phyloP scores from a whole-genome alignment of 2,888 invertebrate genomes.

The Cinara cedri region DNA sequence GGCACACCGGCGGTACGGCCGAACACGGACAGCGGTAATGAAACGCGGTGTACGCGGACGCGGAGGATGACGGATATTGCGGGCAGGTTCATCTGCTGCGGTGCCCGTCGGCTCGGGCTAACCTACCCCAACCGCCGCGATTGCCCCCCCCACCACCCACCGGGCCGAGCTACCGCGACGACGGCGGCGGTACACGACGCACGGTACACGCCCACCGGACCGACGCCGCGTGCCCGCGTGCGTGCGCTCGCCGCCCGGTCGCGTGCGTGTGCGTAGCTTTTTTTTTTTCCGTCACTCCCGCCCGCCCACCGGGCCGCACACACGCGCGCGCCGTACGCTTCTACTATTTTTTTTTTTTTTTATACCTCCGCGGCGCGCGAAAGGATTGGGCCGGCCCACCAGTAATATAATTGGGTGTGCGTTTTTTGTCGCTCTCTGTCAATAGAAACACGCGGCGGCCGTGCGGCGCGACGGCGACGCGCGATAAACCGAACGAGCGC shows the following conservation, averaged over 20 bases:
- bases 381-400: constrained; percentile 54
- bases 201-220: constrained; percentile 51
- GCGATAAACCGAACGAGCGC: neutral
- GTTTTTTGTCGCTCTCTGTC: constrained; percentile 16
- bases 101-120: constrained; percentile 27
- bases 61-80: constrained; percentile 36
- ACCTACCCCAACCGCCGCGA: constrained; percentile 50
- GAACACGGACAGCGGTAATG: neutral
- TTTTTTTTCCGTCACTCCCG: neutral
- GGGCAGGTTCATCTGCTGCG: constrained; percentile 52
- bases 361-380: neutral
- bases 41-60: neutral
- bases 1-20: constrained; percentile 9
- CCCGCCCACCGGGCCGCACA: neutral
- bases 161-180: neutral
- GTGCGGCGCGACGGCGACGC: no score
- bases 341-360: constrained; percentile 2
- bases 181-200: constrained; percentile 17
- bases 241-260: neutral
- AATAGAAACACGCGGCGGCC: constrained; percentile 28
- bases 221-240: neutral
- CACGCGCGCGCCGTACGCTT: no score
- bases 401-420: constrained; percentile 44
- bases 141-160: constrained; percentile 18
- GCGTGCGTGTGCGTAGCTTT: constrained; percentile 11